Percentiles rank a stretch among this genome's conserved stretches.
These are phyloP conservation scores for Dicyrtoma fusca DNA, from an alignment of 2,888 invertebrate species.

Conservation along the genomic window DNA sequence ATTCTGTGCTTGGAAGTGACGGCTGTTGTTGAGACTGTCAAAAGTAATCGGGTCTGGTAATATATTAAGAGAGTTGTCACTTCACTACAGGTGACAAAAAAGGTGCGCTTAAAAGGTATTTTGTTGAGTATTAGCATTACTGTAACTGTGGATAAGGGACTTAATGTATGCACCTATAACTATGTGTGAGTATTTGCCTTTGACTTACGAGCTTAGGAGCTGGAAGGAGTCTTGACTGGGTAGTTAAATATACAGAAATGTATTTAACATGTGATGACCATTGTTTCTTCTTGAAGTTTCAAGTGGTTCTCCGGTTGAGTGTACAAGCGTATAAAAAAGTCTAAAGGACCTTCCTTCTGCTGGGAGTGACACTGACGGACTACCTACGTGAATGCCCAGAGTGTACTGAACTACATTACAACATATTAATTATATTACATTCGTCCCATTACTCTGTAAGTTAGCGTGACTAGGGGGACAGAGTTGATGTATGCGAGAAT, in stretches of 20 bases:
- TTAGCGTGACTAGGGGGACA: too few relatives aligned
- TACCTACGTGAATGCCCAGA: too few relatives aligned
- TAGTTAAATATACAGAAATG: background rate
- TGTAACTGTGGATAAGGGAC: background rate
- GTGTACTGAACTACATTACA: too few relatives aligned
- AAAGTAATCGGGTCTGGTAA: conserved; percentile 36
- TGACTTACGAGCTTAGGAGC: conserved; percentile 8
- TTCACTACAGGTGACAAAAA: conserved; percentile 40
- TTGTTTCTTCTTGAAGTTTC: too few relatives aligned
- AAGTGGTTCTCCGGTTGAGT: too few relatives aligned
- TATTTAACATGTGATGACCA: background rate
- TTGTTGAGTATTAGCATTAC: background rate
- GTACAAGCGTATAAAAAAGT: too few relatives aligned
- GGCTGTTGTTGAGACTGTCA: conserved; percentile 26
- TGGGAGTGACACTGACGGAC: too few relatives aligned
- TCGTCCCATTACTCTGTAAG: too few relatives aligned
- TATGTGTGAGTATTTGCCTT: background rate
- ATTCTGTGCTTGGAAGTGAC: conserved; percentile 9
- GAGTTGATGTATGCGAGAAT: conserved; percentile 15
- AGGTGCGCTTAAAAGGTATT: background rate
- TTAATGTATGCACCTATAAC: too few relatives aligned
- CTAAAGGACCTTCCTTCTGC: too few relatives aligned
- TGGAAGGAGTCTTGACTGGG: background rate
- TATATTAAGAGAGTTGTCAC: conserved; percentile 37
- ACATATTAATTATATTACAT: too few relatives aligned